A percentile compares a stretch with the other conserved stretches of the same genome.
Evolutionary conservation across 2,888 invertebrate genomes (phyloP).

Genomic region (Amblyjoppa proteus): DNA sequence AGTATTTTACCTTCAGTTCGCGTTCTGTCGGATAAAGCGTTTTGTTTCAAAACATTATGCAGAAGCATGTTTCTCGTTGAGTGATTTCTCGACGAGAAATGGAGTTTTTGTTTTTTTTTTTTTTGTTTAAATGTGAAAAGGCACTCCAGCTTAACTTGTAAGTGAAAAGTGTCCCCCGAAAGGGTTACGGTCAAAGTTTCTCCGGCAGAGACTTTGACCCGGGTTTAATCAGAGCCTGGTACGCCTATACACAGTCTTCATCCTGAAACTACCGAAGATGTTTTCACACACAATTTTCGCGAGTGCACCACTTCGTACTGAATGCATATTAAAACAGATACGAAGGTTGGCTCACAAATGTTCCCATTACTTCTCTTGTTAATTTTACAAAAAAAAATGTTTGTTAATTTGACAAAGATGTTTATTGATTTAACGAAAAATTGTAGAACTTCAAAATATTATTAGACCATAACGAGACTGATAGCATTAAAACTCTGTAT

Average conservation of each 20-base stretch:
- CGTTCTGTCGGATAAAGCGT: conserved; percentile 11
- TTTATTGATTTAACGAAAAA: too few relatives aligned
- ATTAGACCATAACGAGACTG: too few relatives aligned
- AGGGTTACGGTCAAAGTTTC: neutral
- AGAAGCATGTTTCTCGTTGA: conserved; percentile 12
- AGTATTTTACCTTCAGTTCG: neutral
- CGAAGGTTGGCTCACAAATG: neutral
- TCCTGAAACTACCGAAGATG: neutral
- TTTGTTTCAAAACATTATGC: conserved; percentile 19
- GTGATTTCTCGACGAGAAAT: conserved; percentile 32
- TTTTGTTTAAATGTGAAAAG: neutral
- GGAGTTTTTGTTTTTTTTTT: neutral
- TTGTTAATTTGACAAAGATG: neutral
- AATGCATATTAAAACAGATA: neutral
- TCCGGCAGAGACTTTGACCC: neutral
- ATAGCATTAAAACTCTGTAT: too few relatives aligned
- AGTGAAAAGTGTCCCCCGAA: neutral
- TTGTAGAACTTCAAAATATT: too few relatives aligned
- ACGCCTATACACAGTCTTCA: neutral
- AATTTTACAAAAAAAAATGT: neutral
- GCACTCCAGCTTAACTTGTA: neutral
- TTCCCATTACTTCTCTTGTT: neutral
- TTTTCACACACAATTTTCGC: neutral
- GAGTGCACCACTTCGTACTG: neutral
- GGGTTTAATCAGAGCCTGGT: neutral